Evolutionary conservation across 92 coral and sea anemone species (phyloP).

Genomic region (Montipora capitata): DNA sequence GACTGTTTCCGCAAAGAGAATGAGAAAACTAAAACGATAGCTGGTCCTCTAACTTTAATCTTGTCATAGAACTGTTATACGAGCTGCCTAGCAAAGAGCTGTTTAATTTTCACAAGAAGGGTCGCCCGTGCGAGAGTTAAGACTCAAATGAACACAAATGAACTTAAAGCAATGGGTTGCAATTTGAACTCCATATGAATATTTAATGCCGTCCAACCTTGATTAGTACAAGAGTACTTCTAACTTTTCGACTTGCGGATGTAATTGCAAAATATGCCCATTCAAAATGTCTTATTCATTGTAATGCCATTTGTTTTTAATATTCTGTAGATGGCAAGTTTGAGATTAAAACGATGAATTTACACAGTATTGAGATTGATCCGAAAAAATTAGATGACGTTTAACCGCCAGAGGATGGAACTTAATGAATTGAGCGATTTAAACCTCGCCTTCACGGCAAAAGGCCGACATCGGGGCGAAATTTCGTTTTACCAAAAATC

Average conservation of each 20-base stretch:
- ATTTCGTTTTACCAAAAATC: too few relatives aligned
- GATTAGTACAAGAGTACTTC: background rate
- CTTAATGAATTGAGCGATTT: background rate
- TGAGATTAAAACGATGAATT: constrained; percentile 1
- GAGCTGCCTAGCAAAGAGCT: constrained; percentile 8
- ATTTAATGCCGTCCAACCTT: constrained; percentile 7
- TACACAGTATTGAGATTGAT: background rate
- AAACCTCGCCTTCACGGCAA: too few relatives aligned
- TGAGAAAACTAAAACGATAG: constrained; percentile 20
- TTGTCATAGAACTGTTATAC: background rate
- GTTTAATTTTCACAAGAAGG: background rate
- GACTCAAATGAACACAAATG: background rate
- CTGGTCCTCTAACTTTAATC: background rate
- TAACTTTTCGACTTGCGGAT: background rate
- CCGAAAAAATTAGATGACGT: background rate
- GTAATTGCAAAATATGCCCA: background rate
- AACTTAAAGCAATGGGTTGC: background rate
- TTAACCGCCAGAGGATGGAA: background rate
- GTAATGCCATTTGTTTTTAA: background rate
- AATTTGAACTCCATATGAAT: background rate
- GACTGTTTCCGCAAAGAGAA: background rate
- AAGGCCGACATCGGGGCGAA: too few relatives aligned
- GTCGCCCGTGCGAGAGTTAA: background rate
- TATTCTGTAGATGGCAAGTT: background rate
- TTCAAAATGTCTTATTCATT: background rate